These are phyloP conservation scores for Ochotona curzoniae DNA, from an alignment of 2,113 vertebrate genomes.

Conservation along the genomic window DNA sequence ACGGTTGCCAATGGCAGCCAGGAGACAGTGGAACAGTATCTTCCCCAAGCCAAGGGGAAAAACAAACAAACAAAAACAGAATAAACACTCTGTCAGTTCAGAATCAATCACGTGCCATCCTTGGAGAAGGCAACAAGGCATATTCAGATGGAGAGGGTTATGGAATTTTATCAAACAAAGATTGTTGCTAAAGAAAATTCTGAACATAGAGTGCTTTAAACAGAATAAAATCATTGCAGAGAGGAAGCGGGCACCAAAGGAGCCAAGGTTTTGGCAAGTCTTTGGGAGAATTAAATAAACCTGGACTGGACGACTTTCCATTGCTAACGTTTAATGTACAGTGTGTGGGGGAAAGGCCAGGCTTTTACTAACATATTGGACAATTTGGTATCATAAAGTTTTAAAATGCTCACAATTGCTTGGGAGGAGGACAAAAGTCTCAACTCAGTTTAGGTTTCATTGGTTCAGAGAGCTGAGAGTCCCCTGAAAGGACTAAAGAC, in stretches of 20 bases:
- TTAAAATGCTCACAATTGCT: conserved; percentile 48
- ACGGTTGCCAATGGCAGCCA: background rate
- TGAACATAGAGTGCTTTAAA: background rate
- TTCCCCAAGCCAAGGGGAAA: too few relatives aligned
- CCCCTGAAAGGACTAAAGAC: background rate
- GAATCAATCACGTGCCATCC: too few relatives aligned
- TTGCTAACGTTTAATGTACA: background rate
- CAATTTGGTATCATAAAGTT: background rate
- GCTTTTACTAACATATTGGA: background rate
- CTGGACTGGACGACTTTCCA: background rate
- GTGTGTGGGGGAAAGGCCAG: background rate
- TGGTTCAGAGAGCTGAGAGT: background rate
- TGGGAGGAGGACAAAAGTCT: background rate
- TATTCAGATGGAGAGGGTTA: too few relatives aligned
- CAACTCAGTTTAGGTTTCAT: background rate
- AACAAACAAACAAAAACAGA: too few relatives aligned
- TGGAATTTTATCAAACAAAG: background rate
- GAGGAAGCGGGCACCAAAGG: background rate
- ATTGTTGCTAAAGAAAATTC: background rate
- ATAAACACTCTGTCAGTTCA: too few relatives aligned
- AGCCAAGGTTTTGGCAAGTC: background rate
- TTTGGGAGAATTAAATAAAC: background rate
- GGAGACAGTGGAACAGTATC: background rate
- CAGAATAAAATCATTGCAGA: background rate
- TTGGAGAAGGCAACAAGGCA: too few relatives aligned